A percentile compares a stretch with the other conserved stretches of the same genome.
These are phyloP conservation scores for Siphamia tubifer DNA, from an alignment of 2,113 vertebrate genomes.

Conservation along the genomic window DNA sequence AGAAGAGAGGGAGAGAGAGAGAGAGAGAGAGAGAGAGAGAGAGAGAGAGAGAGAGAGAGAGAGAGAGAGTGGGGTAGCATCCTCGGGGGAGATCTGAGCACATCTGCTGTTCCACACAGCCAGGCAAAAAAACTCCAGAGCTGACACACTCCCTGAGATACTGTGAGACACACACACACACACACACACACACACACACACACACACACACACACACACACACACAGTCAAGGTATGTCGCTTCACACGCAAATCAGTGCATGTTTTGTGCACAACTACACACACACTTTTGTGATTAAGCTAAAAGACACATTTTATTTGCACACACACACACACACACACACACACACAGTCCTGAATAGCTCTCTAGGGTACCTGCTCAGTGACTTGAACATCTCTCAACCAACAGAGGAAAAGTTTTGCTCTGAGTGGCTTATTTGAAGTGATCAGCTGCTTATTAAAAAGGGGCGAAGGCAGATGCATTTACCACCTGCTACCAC, in stretches of 20 bases:
- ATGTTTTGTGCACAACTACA: neutral
- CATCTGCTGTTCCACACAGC: slow-evolving; percentile 76
- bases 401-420: slow-evolving; percentile 43
- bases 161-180: slow-evolving; percentile 16
- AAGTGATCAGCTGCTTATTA: slow-evolving; percentile 53
- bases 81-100: slow-evolving; percentile 67
- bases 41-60: slow-evolving; percentile 21
- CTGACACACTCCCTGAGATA: slow-evolving; percentile 33
- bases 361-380: slow-evolving; percentile 53
- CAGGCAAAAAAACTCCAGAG: slow-evolving; percentile 49
- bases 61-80: slow-evolving; percentile 15
- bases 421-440: slow-evolving; percentile 43
- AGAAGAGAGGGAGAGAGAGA: slow-evolving; percentile 21
- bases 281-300: neutral
- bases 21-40: slow-evolving; percentile 13
- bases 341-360: slow-evolving; percentile 9
- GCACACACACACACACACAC: neutral
- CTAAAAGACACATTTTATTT: slow-evolving; percentile 16
- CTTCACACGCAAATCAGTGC: slow-evolving; percentile 1
- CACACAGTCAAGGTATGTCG: neutral
- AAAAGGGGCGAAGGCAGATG: slow-evolving; percentile 8
- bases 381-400: slow-evolving; percentile 37
- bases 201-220: slow-evolving; percentile 1
- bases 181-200: slow-evolving; percentile 3
- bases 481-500: slow-evolving; percentile 54